Percentiles rank a stretch among this genome's conserved stretches.
Conservation (phyloP, 2,113 vertebrate genomes). For the Girardinichthys multiradiatus region DNA sequence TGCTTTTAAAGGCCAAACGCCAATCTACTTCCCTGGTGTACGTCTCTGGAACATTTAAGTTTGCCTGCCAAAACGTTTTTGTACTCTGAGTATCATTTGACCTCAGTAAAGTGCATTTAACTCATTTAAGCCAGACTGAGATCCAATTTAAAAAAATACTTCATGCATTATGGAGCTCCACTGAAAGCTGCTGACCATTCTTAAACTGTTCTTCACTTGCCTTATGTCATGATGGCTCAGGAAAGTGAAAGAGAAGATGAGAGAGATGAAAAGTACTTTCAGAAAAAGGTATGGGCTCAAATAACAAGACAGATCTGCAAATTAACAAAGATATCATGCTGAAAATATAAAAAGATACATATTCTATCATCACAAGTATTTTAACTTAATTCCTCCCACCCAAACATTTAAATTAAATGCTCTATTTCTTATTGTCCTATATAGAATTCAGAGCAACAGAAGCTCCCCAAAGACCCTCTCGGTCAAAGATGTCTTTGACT, state of each 20-base stretch:
- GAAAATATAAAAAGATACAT: too few relatives aligned
- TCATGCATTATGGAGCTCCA: conserved; percentile 7
- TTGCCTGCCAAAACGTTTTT: neutral
- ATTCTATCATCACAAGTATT: neutral
- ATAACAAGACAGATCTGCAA: neutral
- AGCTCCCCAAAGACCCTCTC: conserved; percentile 45
- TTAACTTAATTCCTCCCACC: conserved; percentile 21
- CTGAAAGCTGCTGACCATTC: conserved; percentile 6
- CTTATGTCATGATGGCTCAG: conserved; percentile 7
- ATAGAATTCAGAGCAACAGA: conserved; percentile 55
- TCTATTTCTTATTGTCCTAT: conserved; percentile 31
- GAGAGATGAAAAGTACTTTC: neutral
- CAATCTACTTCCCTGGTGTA: neutral
- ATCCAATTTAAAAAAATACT: conserved; percentile 5
- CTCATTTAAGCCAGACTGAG: neutral
- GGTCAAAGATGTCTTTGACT: conserved; percentile 60
- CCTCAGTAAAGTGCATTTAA: conserved; percentile 17
- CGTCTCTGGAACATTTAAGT: neutral
- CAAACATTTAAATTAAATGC: conserved; percentile 35
- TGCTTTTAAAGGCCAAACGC: neutral
- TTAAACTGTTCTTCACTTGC: neutral
- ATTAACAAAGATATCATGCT: neutral
- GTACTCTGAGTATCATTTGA: conserved; percentile 7
- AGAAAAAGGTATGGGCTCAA: conserved; percentile 11
- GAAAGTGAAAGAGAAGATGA: conserved; percentile 6